Percentiles rank a stretch among this genome's conserved stretches.
Conservation (phyloP, 2,113 vertebrate species). For the Periophthalmus modestus region DNA sequence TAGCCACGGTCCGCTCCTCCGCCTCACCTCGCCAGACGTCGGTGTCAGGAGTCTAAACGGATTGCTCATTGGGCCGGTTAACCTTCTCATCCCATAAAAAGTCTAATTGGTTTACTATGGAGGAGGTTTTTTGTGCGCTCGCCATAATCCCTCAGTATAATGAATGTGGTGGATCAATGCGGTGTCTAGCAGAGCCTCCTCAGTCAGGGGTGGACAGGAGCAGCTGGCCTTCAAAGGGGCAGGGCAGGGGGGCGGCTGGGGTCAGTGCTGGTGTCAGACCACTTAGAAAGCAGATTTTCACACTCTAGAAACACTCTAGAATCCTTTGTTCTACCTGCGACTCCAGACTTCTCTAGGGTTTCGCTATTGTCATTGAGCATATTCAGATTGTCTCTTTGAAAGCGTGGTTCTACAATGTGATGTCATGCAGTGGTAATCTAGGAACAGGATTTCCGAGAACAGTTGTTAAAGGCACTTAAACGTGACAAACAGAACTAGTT, state of each 20-base stretch:
- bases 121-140: slow-evolving; percentile 78
- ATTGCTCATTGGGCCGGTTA: slow-evolving; percentile 80
- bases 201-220: slow-evolving; percentile 78
- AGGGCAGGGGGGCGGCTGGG: slow-evolving; percentile 24
- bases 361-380: background rate
- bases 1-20: slow-evolving; percentile 32
- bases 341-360: background rate
- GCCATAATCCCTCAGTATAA: slow-evolving; percentile 94
- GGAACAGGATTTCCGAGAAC: background rate
- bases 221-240: too few relatives aligned
- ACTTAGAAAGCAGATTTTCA: slow-evolving; percentile 62
- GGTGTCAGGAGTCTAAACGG: slow-evolving; percentile 21
- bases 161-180: slow-evolving; percentile 98
- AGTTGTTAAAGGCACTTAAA: background rate
- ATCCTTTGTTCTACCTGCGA: too few relatives aligned
- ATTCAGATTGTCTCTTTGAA: background rate
- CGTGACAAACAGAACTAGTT: too few relatives aligned
- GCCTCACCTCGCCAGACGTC: slow-evolving; percentile 35
- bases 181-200: slow-evolving; percentile 84
- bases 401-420: background rate
- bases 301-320: background rate
- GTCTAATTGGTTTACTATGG: slow-evolving; percentile 93
- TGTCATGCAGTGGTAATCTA: background rate
- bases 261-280: slow-evolving; percentile 80
- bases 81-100: slow-evolving; percentile 89